Percentiles rank a stretch among this genome's conserved stretches.
Evolutionary conservation across 2,113 vertebrate genomes (phyloP).

Genomic region (Rhynchopsitta pachyrhyncha): DNA sequence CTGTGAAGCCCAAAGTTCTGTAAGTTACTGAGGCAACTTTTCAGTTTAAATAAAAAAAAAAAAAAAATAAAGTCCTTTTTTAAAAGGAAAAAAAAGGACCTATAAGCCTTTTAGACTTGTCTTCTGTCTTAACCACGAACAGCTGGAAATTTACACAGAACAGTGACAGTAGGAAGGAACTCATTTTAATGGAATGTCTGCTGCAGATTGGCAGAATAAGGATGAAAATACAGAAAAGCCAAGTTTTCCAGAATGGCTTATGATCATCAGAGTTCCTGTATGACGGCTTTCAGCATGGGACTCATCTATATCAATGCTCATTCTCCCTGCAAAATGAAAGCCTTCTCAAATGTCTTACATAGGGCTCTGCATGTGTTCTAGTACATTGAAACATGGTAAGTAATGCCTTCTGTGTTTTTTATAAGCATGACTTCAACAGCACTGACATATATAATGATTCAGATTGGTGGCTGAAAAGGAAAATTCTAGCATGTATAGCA

Average conservation of each 20-base stretch:
- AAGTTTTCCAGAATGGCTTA: not conserved
- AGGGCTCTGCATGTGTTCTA: not conserved
- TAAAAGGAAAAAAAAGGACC: not conserved
- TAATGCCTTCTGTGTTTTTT: not conserved
- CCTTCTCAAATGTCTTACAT: not conserved
- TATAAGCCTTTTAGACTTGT: not conserved
- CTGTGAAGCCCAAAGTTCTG: not conserved
- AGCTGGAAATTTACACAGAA: constrained; percentile 47
- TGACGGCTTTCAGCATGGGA: not conserved
- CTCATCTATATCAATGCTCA: rapidly evolving
- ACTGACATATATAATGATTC: not conserved
- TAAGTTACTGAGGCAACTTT: not conserved
- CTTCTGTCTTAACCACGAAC: constrained; percentile 33
- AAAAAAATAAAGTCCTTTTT: not conserved
- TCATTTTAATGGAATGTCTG: constrained; percentile 57
- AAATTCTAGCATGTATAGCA: not conserved
- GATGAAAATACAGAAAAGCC: not conserved
- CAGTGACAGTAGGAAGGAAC: constrained; percentile 30
- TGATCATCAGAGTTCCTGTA: rapidly evolving
- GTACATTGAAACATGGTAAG: not conserved
- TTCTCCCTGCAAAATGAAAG: not conserved
- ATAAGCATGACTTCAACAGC: not conserved
- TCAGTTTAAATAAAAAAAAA: not conserved
- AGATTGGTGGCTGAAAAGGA: constrained; percentile 3
- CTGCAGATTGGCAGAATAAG: not conserved